Evolutionary conservation across 2,888 invertebrate genomes (phyloP).

Genomic region (Ecliptopera silaceata): DNA sequence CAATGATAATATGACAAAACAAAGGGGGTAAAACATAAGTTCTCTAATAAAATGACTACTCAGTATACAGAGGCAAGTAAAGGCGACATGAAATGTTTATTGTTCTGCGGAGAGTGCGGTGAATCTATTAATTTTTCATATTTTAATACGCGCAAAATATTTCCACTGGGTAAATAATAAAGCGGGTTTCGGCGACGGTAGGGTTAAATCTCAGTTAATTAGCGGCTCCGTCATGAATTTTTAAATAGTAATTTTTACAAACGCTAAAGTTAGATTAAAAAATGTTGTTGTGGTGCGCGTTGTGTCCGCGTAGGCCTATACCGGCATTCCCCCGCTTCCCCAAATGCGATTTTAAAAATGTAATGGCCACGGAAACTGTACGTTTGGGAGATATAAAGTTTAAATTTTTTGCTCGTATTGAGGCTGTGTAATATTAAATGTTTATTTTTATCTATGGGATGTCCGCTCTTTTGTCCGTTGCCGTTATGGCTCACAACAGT

Average conservation of each 20-base stretch:
- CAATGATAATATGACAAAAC: no score
- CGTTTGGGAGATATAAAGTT: conserved; percentile 75
- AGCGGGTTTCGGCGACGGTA: conserved; percentile 78
- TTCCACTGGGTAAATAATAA: conserved; percentile 79
- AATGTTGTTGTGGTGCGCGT: conserved; percentile 66
- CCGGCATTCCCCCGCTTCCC: conserved; percentile 53
- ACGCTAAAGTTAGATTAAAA: conserved; percentile 83
- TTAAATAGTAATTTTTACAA: conserved; percentile 84
- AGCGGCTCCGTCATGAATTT: conserved; percentile 76
- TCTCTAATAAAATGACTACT: no score
- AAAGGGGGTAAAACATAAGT: no score
- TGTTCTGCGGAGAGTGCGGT: conserved; percentile 51
- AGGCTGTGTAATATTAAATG: conserved; percentile 69
- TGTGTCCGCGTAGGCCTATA: conserved; percentile 76
- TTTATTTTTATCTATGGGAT: conserved; percentile 60
- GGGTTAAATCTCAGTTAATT: conserved; percentile 83
- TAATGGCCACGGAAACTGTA: conserved; percentile 67
- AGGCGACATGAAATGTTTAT: conserved; percentile 21
- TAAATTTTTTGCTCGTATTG: conserved; percentile 71
- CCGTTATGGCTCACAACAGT: conserved; percentile 45
- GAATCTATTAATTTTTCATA: conserved; percentile 77
- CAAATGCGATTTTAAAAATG: conserved; percentile 78
- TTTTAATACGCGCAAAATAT: conserved; percentile 83
- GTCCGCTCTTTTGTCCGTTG: conserved; percentile 30
- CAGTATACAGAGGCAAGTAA: not conserved